These are phyloP conservation scores for Dynastes hyllus DNA, from an alignment of 2,888 invertebrate species.

Conservation along the genomic window DNA sequence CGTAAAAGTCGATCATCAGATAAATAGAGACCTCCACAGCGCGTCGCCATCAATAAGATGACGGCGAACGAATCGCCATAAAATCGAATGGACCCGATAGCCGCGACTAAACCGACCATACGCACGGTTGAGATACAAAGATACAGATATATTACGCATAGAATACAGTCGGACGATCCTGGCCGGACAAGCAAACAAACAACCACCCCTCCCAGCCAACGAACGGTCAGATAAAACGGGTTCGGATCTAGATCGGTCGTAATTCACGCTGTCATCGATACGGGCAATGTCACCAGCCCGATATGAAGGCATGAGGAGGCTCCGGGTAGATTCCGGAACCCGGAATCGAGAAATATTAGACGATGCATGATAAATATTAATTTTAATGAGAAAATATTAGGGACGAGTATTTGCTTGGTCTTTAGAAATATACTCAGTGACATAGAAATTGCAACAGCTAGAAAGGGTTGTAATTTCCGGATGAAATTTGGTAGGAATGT, in stretches of 20 bases:
- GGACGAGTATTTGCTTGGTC: no score
- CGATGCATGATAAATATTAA: no score
- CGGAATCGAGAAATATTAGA: no score
- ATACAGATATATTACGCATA: no score
- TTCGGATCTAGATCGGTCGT: constrained; percentile 18
- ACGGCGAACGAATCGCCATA: constrained; percentile 18
- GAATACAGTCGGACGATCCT: background rate
- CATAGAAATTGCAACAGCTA: no score
- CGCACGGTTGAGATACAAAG: constrained; percentile 8
- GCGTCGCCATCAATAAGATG: constrained; percentile 26
- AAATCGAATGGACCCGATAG: constrained; percentile 16
- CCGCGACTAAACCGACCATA: constrained; percentile 2
- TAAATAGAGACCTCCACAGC: constrained; percentile 28
- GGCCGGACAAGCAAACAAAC: constrained; percentile 22
- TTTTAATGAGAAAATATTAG: no score
- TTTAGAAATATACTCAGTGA: no score
- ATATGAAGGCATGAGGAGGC: no score
- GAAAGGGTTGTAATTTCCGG: no score
- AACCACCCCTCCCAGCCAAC: background rate
- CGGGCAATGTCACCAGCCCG: background rate
- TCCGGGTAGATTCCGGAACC: background rate
- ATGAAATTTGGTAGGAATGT: no score
- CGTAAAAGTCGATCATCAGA: constrained; percentile 39
- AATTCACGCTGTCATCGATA: constrained; percentile 34
- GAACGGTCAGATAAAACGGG: background rate